A percentile compares a stretch with the other conserved stretches of the same genome.
Conservation (phyloP, 2,113 vertebrate genomes). For the Xiphophorus hellerii region DNA sequence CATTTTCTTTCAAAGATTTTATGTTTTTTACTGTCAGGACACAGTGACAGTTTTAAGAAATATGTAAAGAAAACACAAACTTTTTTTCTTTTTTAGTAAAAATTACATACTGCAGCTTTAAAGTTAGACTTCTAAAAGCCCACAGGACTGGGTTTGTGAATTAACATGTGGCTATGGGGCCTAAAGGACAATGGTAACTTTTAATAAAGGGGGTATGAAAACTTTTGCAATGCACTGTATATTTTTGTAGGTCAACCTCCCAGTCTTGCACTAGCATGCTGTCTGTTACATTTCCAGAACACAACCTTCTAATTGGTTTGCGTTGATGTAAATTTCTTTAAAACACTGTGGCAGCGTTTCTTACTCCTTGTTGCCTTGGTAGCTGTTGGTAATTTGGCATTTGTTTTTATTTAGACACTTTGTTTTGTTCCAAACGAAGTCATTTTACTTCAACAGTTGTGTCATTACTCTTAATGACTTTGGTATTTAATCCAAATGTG, state of each 20-base stretch:
- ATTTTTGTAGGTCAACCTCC: slow-evolving; percentile 19
- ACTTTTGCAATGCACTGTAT: neutral
- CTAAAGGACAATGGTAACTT: too few relatives aligned
- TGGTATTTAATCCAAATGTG: slow-evolving; percentile 8
- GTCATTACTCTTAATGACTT: neutral
- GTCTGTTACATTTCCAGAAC: slow-evolving; percentile 4
- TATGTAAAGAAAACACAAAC: too few relatives aligned
- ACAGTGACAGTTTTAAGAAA: too few relatives aligned
- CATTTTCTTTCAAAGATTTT: too few relatives aligned
- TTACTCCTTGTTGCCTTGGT: slow-evolving; percentile 25
- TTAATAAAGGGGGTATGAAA: neutral
- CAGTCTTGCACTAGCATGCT: slow-evolving; percentile 27
- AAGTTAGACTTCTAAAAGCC: too few relatives aligned
- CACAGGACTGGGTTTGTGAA: too few relatives aligned
- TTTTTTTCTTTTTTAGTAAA: too few relatives aligned
- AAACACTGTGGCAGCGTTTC: slow-evolving; percentile 10
- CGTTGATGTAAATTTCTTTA: slow-evolving; percentile 4
- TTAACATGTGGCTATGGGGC: too few relatives aligned
- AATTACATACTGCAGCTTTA: too few relatives aligned
- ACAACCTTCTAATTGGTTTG: slow-evolving; percentile 12
- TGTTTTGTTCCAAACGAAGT: slow-evolving; percentile 16
- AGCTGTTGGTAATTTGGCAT: slow-evolving; percentile 22
- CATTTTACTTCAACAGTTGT: slow-evolving; percentile 1
- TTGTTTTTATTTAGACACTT: slow-evolving; percentile 3
- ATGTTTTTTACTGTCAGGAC: too few relatives aligned